phyloP scores from a whole-genome alignment of 1,140 invertebrate species.

The Macrosteles quadrilineatus region DNA sequence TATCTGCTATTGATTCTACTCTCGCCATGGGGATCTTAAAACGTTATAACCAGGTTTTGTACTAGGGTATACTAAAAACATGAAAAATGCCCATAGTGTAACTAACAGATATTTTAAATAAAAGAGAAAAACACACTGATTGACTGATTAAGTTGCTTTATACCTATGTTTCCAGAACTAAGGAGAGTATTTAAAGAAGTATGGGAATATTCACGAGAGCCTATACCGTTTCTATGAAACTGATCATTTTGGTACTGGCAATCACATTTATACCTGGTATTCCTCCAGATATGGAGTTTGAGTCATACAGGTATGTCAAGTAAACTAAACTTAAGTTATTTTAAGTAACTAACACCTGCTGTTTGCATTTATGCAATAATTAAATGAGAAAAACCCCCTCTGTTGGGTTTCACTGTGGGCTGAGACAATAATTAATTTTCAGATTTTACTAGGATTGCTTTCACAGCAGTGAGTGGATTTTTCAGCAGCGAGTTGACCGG shows the following conservation, averaged over 20 bases:
- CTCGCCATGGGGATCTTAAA: no score
- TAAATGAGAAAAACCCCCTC: background rate
- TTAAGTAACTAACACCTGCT: background rate
- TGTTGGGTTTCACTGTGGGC: background rate
- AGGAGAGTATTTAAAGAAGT: background rate
- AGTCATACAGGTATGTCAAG: slow-evolving; percentile 53
- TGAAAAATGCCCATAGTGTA: no score
- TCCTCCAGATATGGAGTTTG: slow-evolving; percentile 56
- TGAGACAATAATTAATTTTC: background rate
- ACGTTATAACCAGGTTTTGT: no score
- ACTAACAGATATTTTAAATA: no score
- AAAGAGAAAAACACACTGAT: no score
- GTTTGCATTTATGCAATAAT: background rate
- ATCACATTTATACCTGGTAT: slow-evolving; percentile 56
- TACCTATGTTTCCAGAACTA: no score
- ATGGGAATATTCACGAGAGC: background rate
- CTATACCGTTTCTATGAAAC: background rate
- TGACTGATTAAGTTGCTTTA: no score
- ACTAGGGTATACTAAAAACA: no score
- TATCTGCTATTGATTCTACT: no score
- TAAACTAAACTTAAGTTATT: slow-evolving; percentile 25
- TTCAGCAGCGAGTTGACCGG: background rate
- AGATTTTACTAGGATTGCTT: background rate
- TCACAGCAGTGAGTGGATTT: background rate
- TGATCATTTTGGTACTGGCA: background rate